Conservation (phyloP, 2,797 vertebrate genomes). For the Poeciliopsis infans region DNA sequence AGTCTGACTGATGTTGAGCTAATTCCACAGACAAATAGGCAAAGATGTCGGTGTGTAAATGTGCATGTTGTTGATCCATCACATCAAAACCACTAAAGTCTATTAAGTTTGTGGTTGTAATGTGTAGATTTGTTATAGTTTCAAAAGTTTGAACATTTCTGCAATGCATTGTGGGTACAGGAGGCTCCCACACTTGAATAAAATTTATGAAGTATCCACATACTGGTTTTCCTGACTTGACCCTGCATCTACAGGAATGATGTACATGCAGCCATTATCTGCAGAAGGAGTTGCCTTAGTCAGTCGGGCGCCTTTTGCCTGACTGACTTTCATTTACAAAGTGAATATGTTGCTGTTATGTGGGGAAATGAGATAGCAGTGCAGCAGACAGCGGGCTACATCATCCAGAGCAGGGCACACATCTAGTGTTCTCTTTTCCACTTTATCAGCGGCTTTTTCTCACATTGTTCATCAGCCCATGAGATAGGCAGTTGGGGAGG, state of each 20-base stretch:
- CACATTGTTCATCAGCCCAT: conserved; percentile 70
- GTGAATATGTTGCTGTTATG: conserved; percentile 76
- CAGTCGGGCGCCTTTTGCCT: conserved; percentile 64
- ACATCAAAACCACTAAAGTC: background rate
- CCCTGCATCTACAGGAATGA: conserved; percentile 70
- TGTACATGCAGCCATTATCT: conserved; percentile 69
- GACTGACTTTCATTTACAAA: conserved; percentile 79
- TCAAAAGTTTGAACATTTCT: background rate
- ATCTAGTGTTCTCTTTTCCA: conserved; percentile 42
- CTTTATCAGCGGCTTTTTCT: conserved; percentile 65
- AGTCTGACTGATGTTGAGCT: background rate
- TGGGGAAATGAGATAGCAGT: conserved; percentile 74
- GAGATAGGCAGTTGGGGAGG: conserved; percentile 37
- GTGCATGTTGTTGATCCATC: background rate
- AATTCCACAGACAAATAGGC: background rate
- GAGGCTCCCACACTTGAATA: conserved; percentile 40
- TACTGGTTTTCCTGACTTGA: conserved; percentile 53
- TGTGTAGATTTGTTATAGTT: background rate
- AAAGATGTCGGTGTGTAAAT: background rate
- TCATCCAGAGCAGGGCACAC: conserved; percentile 59
- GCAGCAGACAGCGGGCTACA: conserved; percentile 69
- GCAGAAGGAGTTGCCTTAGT: conserved; percentile 54
- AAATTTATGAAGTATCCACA: conserved; percentile 62
- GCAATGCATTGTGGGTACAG: conserved; percentile 5
- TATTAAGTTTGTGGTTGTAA: background rate